phyloP scores from a whole-genome alignment of 2,888 invertebrate genomes.

The Cabera pusaria region DNA sequence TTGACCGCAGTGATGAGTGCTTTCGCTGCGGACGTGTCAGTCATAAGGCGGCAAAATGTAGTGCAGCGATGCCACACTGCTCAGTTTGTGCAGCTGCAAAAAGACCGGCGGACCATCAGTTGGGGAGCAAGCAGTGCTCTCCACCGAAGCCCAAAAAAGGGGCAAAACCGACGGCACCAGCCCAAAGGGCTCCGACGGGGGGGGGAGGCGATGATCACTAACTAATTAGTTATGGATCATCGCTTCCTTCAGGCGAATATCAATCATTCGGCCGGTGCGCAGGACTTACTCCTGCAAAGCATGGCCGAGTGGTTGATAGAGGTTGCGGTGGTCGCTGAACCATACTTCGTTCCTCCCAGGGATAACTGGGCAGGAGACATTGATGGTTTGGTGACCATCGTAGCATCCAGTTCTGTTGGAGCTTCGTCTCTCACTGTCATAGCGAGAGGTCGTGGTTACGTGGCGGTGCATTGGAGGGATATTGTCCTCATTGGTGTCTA shows the following conservation, averaged over 20 bases:
- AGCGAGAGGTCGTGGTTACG: constrained; percentile 10
- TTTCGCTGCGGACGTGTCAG: constrained; percentile 6
- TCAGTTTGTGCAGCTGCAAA: constrained; percentile 1
- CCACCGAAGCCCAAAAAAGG: background rate
- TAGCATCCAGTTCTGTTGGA: background rate
- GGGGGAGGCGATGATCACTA: background rate
- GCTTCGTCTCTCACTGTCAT: background rate
- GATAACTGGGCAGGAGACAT: constrained; percentile 16
- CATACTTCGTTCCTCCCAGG: constrained; percentile 17
- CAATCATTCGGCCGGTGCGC: constrained; percentile 28
- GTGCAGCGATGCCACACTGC: constrained; percentile 1
- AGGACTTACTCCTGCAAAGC: constrained; percentile 22
- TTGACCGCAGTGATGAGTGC: too few relatives aligned
- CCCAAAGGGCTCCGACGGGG: background rate
- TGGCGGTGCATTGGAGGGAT: constrained; percentile 15
- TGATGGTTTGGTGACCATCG: constrained; percentile 11
- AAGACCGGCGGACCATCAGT: background rate
- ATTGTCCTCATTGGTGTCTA: constrained; percentile 6
- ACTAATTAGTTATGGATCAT: background rate
- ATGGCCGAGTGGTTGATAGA: constrained; percentile 25
- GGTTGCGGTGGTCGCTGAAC: constrained; percentile 27
- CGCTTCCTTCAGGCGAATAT: constrained; percentile 22
- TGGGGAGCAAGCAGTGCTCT: constrained; percentile 3
- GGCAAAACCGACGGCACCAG: background rate
- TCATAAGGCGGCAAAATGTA: background rate